Percentiles rank a stretch among this genome's conserved stretches.
phyloP scores from a whole-genome alignment of 2,888 invertebrate genomes.

The Drosophila stalkeri region DNA sequence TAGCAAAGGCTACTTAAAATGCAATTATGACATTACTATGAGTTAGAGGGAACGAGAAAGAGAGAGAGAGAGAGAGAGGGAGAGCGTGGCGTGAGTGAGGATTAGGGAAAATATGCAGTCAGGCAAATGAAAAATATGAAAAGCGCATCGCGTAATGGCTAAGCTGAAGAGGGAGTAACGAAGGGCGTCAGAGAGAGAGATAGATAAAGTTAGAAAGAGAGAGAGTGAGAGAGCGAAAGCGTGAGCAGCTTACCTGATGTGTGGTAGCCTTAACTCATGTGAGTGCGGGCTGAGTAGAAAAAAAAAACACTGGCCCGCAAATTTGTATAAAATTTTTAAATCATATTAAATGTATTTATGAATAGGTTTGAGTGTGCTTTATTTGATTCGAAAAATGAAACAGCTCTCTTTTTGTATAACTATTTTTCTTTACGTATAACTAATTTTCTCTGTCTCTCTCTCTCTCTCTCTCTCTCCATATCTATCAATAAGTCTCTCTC shows the following conservation, averaged over 20 bases:
- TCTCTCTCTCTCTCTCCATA: neutral
- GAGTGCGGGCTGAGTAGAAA: neutral
- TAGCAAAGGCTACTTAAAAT: conserved; percentile 58
- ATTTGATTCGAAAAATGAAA: too few species aligned
- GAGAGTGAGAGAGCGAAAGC: neutral
- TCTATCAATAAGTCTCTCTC: neutral
- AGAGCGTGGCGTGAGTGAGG: neutral
- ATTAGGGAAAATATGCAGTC: neutral
- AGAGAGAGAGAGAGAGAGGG: too few species aligned
- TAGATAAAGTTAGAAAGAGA: neutral
- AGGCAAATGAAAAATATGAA: conserved; percentile 6
- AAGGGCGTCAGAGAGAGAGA: neutral
- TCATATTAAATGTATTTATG: neutral
- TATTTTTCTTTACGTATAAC: neutral
- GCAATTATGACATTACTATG: conserved; percentile 43
- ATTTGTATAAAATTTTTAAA: neutral
- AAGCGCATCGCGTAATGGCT: neutral
- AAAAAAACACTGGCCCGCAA: neutral
- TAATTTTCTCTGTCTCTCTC: neutral
- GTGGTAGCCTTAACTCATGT: neutral
- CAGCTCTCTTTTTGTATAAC: neutral
- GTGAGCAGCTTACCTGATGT: conserved; percentile 7
- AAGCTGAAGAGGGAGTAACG: neutral
- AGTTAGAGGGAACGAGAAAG: too few species aligned
- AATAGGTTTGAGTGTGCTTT: neutral